Base-by-base conservation (phyloP, 1,140 invertebrate genomes). In the Nomia melanderi region DNA sequence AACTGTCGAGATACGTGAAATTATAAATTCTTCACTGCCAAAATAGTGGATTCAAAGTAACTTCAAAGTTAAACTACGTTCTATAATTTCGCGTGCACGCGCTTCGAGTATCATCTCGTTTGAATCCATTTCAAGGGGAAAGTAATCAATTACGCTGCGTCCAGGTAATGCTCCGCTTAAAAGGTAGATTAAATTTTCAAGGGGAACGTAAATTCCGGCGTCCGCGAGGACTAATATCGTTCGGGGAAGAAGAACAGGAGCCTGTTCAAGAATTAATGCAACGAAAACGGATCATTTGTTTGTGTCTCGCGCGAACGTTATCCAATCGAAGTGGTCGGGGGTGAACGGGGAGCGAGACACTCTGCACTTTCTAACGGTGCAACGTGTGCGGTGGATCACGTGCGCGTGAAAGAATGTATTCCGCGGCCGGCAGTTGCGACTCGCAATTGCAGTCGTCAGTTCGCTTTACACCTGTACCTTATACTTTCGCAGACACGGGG, bases 391-490 rank as follows among this genome's bases (percentile, higher is more conserved):
- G 57, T 78, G 33, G 76, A 82, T 70, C 77, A 83, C 77, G 78
- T 74, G 74, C 66, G 47, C 17, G 12, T 50, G 44, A 12, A 57
- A 74, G 76, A 71, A 78, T 56, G 78, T 67, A 78, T 73, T 64
- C 77, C 41, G 65, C 54, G 47, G 66, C 53, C 57, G 59, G 39
- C 47, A 66, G 66, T 78, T 54, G 27, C 63, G 57, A 66, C 29
- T 77, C 74, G 79, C 79, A 83, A 82, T 81, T 83, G 69, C 76
- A 82, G 80, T 82, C 80, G 80, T 62, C 69, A 79, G 65, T 71
- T 67, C 62, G 54, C 41, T 65, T 72, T 39, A 67, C 82, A 84
- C 82, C 81, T 79, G 81, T 59, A 79, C 66, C 69, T 60, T 71
- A 66, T 75, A 63, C 78, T 57, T 73, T 62, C 64, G 72, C 53